Conservation (phyloP, 2,888 invertebrate species). For the Drosophila aldrichi region DNA sequence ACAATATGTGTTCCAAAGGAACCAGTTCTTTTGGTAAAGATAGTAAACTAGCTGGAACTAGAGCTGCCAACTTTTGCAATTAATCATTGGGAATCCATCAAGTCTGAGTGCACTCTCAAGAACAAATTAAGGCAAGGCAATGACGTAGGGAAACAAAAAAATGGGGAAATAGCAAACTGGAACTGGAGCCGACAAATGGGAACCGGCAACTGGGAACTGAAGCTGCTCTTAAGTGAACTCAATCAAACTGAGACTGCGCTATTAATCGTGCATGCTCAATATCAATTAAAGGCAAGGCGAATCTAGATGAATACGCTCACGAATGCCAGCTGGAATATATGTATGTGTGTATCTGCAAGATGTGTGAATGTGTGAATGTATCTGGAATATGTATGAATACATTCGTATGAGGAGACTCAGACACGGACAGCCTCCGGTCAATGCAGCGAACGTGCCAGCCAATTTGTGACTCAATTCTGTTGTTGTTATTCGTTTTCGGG, state of each 20-base stretch:
- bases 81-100: neutral
- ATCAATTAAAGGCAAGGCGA: slow-evolving; percentile 64
- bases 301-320: slow-evolving; percentile 5
- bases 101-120: neutral
- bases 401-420: neutral
- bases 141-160: neutral
- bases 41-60: neutral
- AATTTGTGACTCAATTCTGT: slow-evolving; percentile 41
- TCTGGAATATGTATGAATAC: neutral
- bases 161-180: slow-evolving; percentile 15
- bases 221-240: slow-evolving; percentile 34
- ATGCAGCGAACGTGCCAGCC: slow-evolving; percentile 24
- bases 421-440: neutral
- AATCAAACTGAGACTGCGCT: slow-evolving; percentile 49
- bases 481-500: slow-evolving; percentile 23
- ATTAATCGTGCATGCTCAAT: slow-evolving; percentile 64
- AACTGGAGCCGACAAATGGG: slow-evolving; percentile 20
- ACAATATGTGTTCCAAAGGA: neutral
- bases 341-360: slow-evolving; percentile 18
- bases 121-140: neutral
- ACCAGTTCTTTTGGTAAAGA: neutral
- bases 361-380: slow-evolving; percentile 15
- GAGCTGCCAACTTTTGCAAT: neutral
- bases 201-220: slow-evolving; percentile 16
- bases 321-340: neutral